Evolutionary conservation across 2,113 vertebrate species (phyloP).

Genomic region (Shinisaurus crocodilurus): DNA sequence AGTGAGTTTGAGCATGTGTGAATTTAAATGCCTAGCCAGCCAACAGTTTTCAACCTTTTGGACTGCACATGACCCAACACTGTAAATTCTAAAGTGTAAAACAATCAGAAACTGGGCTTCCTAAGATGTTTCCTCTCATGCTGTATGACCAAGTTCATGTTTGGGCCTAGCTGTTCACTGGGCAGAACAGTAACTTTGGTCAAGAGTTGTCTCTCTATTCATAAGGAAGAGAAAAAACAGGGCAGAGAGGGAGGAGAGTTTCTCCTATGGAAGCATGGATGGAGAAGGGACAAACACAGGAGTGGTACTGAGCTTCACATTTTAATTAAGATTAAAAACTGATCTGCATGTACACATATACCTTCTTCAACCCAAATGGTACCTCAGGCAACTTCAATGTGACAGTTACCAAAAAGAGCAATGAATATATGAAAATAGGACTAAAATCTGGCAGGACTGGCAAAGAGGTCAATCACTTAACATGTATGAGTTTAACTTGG

Average conservation of each 20-base stretch:
- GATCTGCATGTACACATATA: not conserved
- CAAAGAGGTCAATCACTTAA: conserved; percentile 29
- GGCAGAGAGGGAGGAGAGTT: no score
- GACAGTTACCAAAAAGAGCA: conserved; percentile 22
- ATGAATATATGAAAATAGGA: conserved; percentile 37
- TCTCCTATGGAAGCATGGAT: not conserved
- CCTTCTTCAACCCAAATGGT: not conserved
- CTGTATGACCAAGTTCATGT: not conserved
- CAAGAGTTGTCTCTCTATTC: not conserved
- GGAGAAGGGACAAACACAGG: not conserved
- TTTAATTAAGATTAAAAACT: not conserved
- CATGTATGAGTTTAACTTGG: conserved; percentile 41
- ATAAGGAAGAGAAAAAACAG: not conserved
- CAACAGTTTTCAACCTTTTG: not conserved
- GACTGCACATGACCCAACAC: not conserved
- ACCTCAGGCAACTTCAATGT: not conserved
- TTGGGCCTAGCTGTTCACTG: not conserved
- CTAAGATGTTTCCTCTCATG: not conserved
- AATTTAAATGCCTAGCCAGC: not conserved
- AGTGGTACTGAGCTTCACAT: not conserved
- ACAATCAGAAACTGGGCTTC: not conserved
- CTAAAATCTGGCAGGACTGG: conserved; percentile 13
- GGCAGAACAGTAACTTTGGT: not conserved
- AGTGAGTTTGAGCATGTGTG: not conserved
- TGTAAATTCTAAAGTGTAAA: not conserved